Evolutionary conservation across 2,797 vertebrate genomes (phyloP), one percentile per base, ranked within the genome.

Genomic region (Hipposideros larvatus): DNA sequence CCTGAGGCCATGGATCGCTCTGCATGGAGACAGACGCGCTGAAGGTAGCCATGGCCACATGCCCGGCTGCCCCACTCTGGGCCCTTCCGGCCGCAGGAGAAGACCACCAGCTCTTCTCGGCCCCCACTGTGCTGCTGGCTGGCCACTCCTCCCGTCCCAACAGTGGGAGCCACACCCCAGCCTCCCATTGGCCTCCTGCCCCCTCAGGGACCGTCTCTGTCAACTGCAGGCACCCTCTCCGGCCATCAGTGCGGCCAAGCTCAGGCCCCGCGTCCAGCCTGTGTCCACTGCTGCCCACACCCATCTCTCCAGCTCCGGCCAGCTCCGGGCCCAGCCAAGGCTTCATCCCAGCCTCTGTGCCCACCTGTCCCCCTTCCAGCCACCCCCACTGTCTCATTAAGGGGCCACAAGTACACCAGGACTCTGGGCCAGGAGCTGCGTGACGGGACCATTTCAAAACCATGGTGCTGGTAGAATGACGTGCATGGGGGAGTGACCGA

Each of bases 11-110:
- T 24, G 22, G 74, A 19, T 46, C 43, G 18, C 63, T 26, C 34
- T 19, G 48, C 75, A 63, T 0, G 13, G 1, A 70, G 65, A 7
- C 31, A 4, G 43, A 66, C 31, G 21, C 31, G 0, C 61, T 3
- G 21, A 28, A 28, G 59, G 4, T 63, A 70, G 75, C 71, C 6
- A 4, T 26, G 22, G 65, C 28, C 0, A 0, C 1, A 10, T 53
- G 28, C 63, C 74, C 10, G 5, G 87, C 34, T 7, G 34, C 26
- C 79, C 83, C 34, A 24, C 34, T 1, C 91, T 16, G 6, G 43
- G 48, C 61, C 31, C 14, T 21, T 16, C 8, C 2, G 57, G 34
- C 43, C 24, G 24, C 37, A 7, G 26, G 11, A 78, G 26, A 22
- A 78, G 26, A 16, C 21, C 3, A 0, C 14, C 11, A 51, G 1